Base-by-base conservation (phyloP, 2,113 vertebrate species). In the Edolisoma coerulescens region DNA sequence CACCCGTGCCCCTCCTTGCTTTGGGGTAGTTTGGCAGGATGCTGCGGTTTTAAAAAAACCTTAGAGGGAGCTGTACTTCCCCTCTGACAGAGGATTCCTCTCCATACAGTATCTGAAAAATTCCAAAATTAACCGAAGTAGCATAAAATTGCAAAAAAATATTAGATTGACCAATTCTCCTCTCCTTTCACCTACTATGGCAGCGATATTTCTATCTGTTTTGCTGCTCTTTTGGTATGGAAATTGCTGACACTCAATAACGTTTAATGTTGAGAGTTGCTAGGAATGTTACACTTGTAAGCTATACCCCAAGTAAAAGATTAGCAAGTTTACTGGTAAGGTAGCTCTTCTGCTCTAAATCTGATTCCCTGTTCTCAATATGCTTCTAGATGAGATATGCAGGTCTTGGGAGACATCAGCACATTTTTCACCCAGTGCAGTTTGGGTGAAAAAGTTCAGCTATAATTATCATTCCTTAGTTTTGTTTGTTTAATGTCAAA, bases 401-500 rank as follows among this genome's bases (percentile, higher is more conserved):
- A 61, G 12, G 7, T 52, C 27, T 26, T 74, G 44, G 33, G 41
- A 90, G 32, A 81, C 47, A 54, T 44, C 14, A 81, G 30, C 68
- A 68, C 24, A 60, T 47, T n/a, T 81, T 81, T 92, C 33, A 88
- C 33, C n/a, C 19, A 11, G 6, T 28, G 42, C 10, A 67, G 39
- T 24, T 61, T 84, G 65, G 9, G 32, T 64, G 37, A 70, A 90
- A 81, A 95, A 68, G 44, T 81, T 96, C 76, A 86, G 20, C 14
- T 64, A 23, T 47, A 75, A 78, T 74, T 90, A 53, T 71, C 3
- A 0, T 33, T 81, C 37, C 79, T 93, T 82, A 47, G 16, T 86
- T 95, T 95, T 77, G 37, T 96, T 97, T 94, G 71, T 89, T 97
- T 96, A 89, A 96, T 96, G 83, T 96, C 74, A 95, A 91, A 96